These are phyloP conservation scores for Pterostichus niger DNA, from an alignment of 2,888 invertebrate species.

Conservation along the genomic window DNA sequence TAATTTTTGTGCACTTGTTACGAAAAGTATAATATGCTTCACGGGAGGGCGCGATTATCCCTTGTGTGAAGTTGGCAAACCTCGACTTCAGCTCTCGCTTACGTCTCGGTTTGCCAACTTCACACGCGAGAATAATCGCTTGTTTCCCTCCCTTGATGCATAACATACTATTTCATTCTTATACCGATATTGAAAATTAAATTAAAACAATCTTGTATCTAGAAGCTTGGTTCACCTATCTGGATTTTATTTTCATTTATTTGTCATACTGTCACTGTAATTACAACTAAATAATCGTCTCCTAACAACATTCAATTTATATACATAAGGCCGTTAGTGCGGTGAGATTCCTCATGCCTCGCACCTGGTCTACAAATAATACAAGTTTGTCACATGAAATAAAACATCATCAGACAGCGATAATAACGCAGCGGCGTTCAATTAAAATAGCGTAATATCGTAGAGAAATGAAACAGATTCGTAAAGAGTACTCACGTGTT, in stretches of 20 bases:
- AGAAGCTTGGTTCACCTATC: background rate
- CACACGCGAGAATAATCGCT: too few species aligned
- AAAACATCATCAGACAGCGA: background rate
- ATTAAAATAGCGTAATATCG: slow-evolving; percentile 52
- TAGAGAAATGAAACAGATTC: slow-evolving; percentile 1
- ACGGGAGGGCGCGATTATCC: too few species aligned
- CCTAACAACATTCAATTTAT: slow-evolving; percentile 11
- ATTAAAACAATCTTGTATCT: too few species aligned
- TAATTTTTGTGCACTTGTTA: too few species aligned
- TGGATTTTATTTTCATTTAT: slow-evolving; percentile 12
- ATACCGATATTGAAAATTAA: too few species aligned
- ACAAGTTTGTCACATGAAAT: slow-evolving; percentile 6
- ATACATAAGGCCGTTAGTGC: background rate
- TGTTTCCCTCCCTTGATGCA: too few species aligned
- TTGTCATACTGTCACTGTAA: slow-evolving; percentile 19
- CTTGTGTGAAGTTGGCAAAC: too few species aligned
- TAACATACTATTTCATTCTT: too few species aligned
- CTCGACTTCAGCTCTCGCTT: too few species aligned
- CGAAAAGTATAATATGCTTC: too few species aligned
- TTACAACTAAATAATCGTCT: slow-evolving; percentile 33
- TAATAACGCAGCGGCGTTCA: slow-evolving; percentile 38
- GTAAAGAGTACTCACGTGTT: slow-evolving; percentile 30
- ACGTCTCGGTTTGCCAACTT: too few species aligned
- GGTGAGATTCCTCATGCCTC: background rate
- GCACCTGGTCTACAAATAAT: slow-evolving; percentile 20